phyloP scores from a whole-genome alignment of 1,140 invertebrate species.

The Hyposmocoma kahamanoa region DNA sequence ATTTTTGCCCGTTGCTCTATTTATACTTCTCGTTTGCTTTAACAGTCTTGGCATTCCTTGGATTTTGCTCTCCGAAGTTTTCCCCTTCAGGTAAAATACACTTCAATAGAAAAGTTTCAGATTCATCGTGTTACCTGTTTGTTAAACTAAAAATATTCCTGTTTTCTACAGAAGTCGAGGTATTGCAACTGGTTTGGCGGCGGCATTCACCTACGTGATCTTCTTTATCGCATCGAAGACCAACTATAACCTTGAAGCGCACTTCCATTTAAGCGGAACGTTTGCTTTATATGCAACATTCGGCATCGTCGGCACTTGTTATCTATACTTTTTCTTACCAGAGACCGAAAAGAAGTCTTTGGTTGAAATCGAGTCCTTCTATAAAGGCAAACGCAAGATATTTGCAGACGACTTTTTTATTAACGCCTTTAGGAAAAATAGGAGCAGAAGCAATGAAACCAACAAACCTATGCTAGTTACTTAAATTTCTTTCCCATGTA shows the following conservation, averaged over 20 bases:
- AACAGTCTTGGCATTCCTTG: slow-evolving; percentile 56
- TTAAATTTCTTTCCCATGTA: too few relatives aligned
- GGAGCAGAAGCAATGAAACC: slow-evolving; percentile 20
- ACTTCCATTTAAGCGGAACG: slow-evolving; percentile 72
- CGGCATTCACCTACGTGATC: slow-evolving; percentile 74
- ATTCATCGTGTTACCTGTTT: background rate
- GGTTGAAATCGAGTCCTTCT: slow-evolving; percentile 79
- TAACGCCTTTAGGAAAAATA: slow-evolving; percentile 51
- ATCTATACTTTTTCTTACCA: slow-evolving; percentile 81
- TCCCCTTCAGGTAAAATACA: slow-evolving; percentile 64
- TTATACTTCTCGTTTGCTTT: slow-evolving; percentile 47
- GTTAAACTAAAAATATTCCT: background rate
- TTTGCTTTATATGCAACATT: slow-evolving; percentile 77
- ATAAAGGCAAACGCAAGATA: slow-evolving; percentile 50
- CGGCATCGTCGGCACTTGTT: slow-evolving; percentile 73
- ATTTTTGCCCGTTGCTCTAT: slow-evolving; percentile 40
- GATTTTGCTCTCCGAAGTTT: slow-evolving; percentile 59
- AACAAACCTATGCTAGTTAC: slow-evolving; percentile 54
- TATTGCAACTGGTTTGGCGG: slow-evolving; percentile 74
- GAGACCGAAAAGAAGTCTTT: slow-evolving; percentile 86
- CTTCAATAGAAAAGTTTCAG: background rate
- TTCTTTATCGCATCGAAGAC: slow-evolving; percentile 78
- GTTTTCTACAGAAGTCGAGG: slow-evolving; percentile 67
- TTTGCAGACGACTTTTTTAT: slow-evolving; percentile 60
- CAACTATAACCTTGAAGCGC: slow-evolving; percentile 73